Conservation (phyloP, 2,888 invertebrate genomes). For the Tortricodes alternella region DNA sequence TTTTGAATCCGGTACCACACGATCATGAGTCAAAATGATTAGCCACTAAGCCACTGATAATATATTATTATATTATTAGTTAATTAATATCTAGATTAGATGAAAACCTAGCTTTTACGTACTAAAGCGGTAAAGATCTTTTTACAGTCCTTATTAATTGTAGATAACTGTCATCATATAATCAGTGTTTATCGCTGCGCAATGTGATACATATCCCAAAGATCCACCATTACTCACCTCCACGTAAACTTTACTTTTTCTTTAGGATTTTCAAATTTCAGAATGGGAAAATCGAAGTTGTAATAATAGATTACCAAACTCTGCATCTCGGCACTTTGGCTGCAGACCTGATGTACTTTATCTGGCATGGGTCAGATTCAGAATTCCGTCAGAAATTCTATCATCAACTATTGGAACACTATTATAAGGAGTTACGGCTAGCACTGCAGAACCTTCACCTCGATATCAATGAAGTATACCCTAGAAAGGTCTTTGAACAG, state of each 20-base stretch:
- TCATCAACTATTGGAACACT: background rate
- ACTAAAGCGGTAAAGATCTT: too few relatives aligned
- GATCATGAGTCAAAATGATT: too few relatives aligned
- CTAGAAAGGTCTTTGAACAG: constrained; percentile 1
- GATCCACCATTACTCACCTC: background rate
- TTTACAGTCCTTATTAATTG: too few relatives aligned
- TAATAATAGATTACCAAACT: constrained; percentile 36
- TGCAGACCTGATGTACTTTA: constrained; percentile 3
- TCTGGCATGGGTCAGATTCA: background rate
- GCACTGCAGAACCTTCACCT: constrained; percentile 1
- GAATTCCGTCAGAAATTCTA: background rate
- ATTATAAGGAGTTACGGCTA: background rate
- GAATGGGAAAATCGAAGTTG: constrained; percentile 39
- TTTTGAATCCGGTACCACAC: too few relatives aligned
- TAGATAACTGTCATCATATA: too few relatives aligned
- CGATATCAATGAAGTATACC: background rate
- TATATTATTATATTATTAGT: too few relatives aligned
- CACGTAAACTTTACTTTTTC: background rate
- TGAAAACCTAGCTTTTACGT: too few relatives aligned
- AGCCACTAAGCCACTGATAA: too few relatives aligned
- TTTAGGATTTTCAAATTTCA: constrained; percentile 19
- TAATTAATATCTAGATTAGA: too few relatives aligned
- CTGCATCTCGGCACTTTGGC: background rate
- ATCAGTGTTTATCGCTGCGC: too few relatives aligned
- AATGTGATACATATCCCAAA: background rate